Percentiles rank a stretch among this genome's conserved stretches.
Conservation (phyloP, 2,113 vertebrate genomes). For the Macheiramphus alcinus region DNA sequence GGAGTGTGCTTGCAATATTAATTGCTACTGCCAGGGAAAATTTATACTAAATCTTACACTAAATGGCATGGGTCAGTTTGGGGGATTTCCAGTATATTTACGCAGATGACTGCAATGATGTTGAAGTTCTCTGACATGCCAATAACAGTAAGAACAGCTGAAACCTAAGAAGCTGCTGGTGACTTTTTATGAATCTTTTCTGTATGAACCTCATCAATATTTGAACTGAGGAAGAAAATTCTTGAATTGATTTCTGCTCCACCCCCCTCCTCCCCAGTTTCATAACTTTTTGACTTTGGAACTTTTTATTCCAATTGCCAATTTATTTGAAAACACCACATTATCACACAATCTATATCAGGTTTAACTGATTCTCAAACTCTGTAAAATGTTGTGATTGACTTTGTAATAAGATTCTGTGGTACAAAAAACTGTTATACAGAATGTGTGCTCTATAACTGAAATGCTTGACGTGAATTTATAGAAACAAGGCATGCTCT, state of each 20-base stretch:
- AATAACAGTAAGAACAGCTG: background rate
- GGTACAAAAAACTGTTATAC: background rate
- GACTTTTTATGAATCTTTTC: background rate
- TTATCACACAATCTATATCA: background rate
- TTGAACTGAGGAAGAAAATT: background rate
- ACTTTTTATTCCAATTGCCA: background rate
- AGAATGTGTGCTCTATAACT: background rate
- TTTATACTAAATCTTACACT: background rate
- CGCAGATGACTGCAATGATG: background rate
- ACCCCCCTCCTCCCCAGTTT: accelerated
- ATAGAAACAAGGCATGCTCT: background rate
- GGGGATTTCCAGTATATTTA: background rate
- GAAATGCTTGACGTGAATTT: background rate
- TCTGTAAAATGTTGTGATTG: background rate
- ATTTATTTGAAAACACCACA: background rate
- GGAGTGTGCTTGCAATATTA: background rate
- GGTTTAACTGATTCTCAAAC: background rate
- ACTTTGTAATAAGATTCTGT: background rate
- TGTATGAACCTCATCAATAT: background rate
- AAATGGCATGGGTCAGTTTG: background rate
- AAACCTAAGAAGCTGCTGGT: background rate
- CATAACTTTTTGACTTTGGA: background rate
- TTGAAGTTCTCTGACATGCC: background rate
- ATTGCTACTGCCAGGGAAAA: background rate
- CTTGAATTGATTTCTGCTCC: background rate